These are phyloP conservation scores for Danio kyathit DNA, from an alignment of 2,797 vertebrate species.

Conservation along the genomic window DNA sequence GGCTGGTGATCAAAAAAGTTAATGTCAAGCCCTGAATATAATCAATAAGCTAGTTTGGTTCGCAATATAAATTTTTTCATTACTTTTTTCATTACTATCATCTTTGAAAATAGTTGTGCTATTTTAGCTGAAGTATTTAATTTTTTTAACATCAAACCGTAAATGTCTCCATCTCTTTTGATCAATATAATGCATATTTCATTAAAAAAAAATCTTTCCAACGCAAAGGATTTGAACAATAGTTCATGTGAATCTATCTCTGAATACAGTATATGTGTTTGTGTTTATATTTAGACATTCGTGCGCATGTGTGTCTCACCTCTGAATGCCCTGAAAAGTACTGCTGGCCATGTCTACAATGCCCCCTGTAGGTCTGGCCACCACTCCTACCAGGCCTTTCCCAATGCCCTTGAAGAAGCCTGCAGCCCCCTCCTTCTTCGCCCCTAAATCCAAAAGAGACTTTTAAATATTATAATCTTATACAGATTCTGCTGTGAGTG, in stretches of 20 bases:
- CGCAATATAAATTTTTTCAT: too few species aligned
- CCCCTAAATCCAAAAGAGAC: slow-evolving; percentile 77
- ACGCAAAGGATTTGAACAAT: neutral
- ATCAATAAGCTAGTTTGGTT: too few species aligned
- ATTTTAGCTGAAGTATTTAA: too few species aligned
- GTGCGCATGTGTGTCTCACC: slow-evolving; percentile 74
- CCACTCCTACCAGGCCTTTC: slow-evolving; percentile 94
- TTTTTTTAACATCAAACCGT: neutral
- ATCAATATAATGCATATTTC: neutral
- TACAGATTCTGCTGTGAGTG: neutral
- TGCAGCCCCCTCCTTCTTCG: slow-evolving; percentile 94
- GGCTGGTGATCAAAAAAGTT: too few species aligned
- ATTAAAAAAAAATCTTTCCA: neutral
- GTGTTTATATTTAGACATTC: neutral
- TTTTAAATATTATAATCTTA: neutral
- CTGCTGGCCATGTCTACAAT: slow-evolving; percentile 98
- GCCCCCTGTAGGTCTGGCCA: slow-evolving; percentile 92
- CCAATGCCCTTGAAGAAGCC: slow-evolving; percentile 99
- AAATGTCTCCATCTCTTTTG: neutral
- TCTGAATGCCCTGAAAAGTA: slow-evolving; percentile 97
- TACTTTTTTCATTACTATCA: too few species aligned
- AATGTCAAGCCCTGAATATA: too few species aligned
- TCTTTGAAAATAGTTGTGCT: too few species aligned
- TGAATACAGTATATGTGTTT: neutral
- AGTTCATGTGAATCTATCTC: neutral